Percentiles rank a stretch among this genome's conserved stretches.
These are phyloP conservation scores for Coreius guichenoti DNA, from an alignment of 2,797 vertebrate species.

Conservation along the genomic window DNA sequence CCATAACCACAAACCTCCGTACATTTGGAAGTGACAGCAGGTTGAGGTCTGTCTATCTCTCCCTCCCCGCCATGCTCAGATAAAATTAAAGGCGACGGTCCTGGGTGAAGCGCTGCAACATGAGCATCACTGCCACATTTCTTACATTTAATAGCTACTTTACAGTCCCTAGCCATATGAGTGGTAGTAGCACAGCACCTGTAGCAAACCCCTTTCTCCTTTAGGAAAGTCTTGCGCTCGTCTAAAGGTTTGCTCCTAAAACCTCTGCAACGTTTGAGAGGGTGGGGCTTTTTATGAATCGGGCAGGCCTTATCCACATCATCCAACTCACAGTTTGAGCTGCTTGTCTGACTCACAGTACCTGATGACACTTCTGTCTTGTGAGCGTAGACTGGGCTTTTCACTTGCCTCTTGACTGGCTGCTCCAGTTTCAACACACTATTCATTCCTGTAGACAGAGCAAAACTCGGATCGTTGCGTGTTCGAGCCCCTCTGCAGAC, in stretches of 20 bases:
- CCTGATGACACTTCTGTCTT: slow-evolving; percentile 4
- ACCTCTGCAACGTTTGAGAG: not conserved
- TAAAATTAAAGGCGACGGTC: not conserved
- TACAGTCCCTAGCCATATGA: not conserved
- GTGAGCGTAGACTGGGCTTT: slow-evolving; percentile 13
- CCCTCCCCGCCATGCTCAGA: not conserved
- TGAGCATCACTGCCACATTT: not conserved
- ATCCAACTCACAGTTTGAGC: not conserved
- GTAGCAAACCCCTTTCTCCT: not conserved
- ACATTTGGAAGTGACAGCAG: not conserved
- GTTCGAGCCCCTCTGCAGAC: not conserved
- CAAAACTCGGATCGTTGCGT: too few relatives aligned
- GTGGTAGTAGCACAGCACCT: not conserved
- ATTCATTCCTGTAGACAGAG: not conserved
- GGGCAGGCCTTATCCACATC: not conserved
- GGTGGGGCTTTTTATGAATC: slow-evolving; percentile 1
- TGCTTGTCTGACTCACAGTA: not conserved
- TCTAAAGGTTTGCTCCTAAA: not conserved
- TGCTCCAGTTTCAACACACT: not conserved
- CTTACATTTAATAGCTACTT: not conserved
- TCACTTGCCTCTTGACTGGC: not conserved
- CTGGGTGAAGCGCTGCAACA: not conserved
- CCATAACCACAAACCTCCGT: not conserved
- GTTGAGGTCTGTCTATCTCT: not conserved
- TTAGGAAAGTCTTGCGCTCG: too few relatives aligned